Percentiles rank a stretch among this genome's conserved stretches.
Conservation (phyloP, 2,888 invertebrate genomes). For the Hanleya hanleyi region DNA sequence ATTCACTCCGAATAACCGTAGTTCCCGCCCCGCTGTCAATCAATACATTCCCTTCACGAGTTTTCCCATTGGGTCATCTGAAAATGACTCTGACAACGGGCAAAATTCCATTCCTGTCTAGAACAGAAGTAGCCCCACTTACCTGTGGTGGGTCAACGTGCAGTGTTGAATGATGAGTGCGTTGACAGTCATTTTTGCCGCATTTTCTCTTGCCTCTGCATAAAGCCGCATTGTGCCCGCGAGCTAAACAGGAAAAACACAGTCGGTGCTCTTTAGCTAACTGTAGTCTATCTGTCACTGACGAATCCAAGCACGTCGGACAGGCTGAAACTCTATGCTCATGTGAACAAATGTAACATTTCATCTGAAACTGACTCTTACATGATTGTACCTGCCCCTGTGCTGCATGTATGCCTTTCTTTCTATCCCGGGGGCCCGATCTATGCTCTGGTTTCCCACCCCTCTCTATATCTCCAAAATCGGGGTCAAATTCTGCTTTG, state of each 20-base stretch:
- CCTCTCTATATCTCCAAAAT: constrained; percentile 17
- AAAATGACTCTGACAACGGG: constrained; percentile 15
- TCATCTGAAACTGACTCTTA: not conserved
- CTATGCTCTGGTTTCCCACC: not conserved
- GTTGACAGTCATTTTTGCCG: not conserved
- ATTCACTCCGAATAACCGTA: constrained; percentile 13
- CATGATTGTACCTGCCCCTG: not conserved
- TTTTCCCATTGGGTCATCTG: constrained; percentile 14
- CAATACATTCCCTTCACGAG: constrained; percentile 14
- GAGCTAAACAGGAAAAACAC: constrained; percentile 14
- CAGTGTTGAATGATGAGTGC: constrained; percentile 11
- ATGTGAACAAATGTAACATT: not conserved
- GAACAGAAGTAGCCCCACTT: constrained; percentile 3
- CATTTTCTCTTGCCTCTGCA: constrained; percentile 8
- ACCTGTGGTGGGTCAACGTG: constrained; percentile 14
- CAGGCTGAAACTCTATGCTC: constrained; percentile 11
- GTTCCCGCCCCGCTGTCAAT: constrained; percentile 22
- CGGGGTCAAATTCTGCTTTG: constrained; percentile 18
- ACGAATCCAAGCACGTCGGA: not conserved
- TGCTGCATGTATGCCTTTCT: constrained; percentile 9
- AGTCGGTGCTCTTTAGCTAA: constrained; percentile 1
- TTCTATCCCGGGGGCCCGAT: not conserved
- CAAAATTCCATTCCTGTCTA: constrained; percentile 12
- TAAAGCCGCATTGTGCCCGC: not conserved
- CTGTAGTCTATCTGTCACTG: not conserved